phyloP scores from a whole-genome alignment of 2,113 vertebrate species.

The Pseudois nayaur region DNA sequence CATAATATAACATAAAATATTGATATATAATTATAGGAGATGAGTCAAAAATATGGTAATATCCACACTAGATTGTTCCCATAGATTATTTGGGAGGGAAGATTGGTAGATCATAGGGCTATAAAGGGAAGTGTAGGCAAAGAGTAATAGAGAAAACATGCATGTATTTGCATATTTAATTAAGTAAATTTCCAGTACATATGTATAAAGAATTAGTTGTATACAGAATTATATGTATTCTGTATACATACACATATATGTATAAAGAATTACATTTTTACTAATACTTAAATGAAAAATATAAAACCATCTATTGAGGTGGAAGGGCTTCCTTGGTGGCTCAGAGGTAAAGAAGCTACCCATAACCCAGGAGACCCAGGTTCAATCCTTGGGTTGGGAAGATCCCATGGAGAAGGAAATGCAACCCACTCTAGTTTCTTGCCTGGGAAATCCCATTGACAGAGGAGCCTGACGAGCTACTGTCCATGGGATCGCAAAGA shows the following conservation, averaged over 20 bases:
- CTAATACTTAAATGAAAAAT: neutral
- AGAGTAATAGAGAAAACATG: neutral
- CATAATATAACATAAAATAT: neutral
- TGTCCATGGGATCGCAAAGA: neutral
- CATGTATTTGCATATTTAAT: neutral
- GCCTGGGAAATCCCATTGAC: neutral
- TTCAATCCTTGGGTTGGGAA: neutral
- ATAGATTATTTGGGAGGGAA: neutral
- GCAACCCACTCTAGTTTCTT: neutral
- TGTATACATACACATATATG: neutral
- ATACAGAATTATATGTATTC: neutral
- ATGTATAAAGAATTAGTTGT: neutral
- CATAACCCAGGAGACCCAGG: neutral
- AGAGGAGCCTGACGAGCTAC: accelerated
- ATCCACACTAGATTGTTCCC: neutral
- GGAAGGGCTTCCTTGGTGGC: neutral
- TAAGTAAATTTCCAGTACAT: neutral
- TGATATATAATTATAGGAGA: neutral
- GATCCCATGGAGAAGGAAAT: neutral
- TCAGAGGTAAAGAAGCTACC: neutral
- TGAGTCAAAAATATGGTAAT: neutral
- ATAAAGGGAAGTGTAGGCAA: neutral
- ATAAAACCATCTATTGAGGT: neutral
- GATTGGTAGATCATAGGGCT: neutral
- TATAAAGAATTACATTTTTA: neutral